Evolutionary conservation across 2,888 invertebrate species (phyloP), one percentile per base, ranked within the genome.

Genomic region (Tetropium fuscum): DNA sequence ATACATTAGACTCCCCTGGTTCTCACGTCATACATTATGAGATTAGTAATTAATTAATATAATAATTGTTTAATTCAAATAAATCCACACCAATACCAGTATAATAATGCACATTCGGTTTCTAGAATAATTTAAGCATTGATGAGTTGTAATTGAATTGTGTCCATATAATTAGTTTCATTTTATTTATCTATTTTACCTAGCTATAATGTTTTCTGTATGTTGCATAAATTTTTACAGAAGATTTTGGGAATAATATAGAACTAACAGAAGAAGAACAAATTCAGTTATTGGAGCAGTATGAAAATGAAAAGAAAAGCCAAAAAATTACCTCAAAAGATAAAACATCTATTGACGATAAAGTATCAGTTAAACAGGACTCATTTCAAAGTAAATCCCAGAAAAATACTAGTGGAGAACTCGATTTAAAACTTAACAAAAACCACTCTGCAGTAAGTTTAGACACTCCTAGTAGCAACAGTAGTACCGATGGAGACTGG

Each of bases 251-350:
- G 32, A 81, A 84, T 68, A 86, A 88, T 77, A 84, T 89, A 56
- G 89, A 90, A 79, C 80, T 90, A 53, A 87, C 90, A 2, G 90
- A 90, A 79, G 90, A 90, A 80, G 87, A 90, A 73, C 90, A 90
- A 77, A 89, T 83, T 2, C 81, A 88, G 70, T 82, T 90, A 51
- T 80, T 90, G 71, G 87, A 88, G 73, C 87, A 89, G 74, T 90
- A 90, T 76, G 90, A 90, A 76, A 85, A 83, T 58, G 90, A 90
- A 78, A 87, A 60, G 51, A 73, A 71, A 59, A 72, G 68, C 56
- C 64, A 60, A 57, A 75, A 66, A 59, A 63, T 58, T 45, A 59
- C 40, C 40, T 38, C 45, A 44, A 60, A 56, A 45, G 57, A 58
- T 62, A 70, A 71, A 62, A 61, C 69, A 60, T 67, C 66, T 25